Evolutionary conservation across 2,113 vertebrate genomes (phyloP).

Genomic region (Ariopsis seemanni): DNA sequence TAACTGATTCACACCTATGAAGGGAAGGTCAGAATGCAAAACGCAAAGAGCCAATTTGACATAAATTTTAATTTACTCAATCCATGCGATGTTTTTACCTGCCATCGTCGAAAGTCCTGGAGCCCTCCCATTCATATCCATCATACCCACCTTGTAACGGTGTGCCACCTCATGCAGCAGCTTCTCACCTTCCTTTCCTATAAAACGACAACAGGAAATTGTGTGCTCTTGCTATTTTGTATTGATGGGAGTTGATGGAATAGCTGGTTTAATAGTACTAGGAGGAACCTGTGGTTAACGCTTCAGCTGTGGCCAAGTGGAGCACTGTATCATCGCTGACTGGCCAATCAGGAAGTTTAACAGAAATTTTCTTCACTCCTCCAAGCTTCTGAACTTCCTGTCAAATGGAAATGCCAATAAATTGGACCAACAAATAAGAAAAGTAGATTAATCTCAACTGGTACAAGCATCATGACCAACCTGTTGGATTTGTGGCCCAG

Average conservation of each 20-base stretch:
- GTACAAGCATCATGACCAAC: slow-evolving; percentile 39
- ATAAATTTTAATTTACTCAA: no score
- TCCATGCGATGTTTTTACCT: no score
- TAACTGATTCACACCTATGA: no score
- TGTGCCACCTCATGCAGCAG: no score
- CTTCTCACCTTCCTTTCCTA: no score
- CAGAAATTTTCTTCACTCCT: slow-evolving; percentile 70
- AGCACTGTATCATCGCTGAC: slow-evolving; percentile 82
- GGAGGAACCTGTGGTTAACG: slow-evolving; percentile 75
- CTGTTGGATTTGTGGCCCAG: slow-evolving; percentile 74
- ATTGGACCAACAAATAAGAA: neutral
- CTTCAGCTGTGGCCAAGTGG: slow-evolving; percentile 80
- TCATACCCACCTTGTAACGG: no score
- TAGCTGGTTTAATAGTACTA: neutral
- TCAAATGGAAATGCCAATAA: neutral
- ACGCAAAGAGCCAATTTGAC: no score
- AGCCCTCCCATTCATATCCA: no score
- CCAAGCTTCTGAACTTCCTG: slow-evolving; percentile 71
- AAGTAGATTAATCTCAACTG: neutral
- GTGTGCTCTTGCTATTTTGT: slow-evolving; percentile 48
- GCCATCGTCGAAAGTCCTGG: no score
- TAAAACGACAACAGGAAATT: slow-evolving; percentile 22
- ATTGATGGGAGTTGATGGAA: no score
- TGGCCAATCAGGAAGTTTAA: slow-evolving; percentile 76
- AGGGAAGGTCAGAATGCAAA: no score